These are phyloP conservation scores for Halichoeres trimaculatus DNA, from an alignment of 2,113 vertebrate genomes.

Conservation along the genomic window DNA sequence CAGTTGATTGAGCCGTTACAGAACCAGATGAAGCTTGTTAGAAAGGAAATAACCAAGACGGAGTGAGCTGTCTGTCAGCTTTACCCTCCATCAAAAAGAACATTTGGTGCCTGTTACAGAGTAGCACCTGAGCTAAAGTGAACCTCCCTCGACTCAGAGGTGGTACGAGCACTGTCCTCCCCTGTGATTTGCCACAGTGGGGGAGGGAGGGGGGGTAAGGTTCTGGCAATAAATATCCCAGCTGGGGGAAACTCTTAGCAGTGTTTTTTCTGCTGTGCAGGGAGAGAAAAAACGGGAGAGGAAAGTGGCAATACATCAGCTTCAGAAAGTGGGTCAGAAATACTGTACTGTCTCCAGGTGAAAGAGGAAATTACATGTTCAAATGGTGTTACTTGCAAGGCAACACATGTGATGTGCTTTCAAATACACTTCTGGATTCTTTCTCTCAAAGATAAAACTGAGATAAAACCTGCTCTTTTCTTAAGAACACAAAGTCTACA, in stretches of 20 bases:
- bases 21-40: constrained; percentile 38
- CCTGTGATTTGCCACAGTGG: constrained; percentile 77
- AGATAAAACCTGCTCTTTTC: constrained; percentile 2
- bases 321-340: constrained; percentile 66
- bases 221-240: constrained; percentile 71
- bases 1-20: constrained; percentile 59
- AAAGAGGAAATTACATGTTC: constrained; percentile 41
- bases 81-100: constrained; percentile 62
- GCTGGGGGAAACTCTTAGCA: constrained; percentile 66
- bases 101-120: constrained; percentile 66
- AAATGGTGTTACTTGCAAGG: constrained; percentile 24
- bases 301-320: constrained; percentile 60
- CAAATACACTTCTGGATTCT: constrained; percentile 11
- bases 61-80: constrained; percentile 66
- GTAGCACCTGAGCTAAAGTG: constrained; percentile 59
- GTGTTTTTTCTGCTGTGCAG: constrained; percentile 54
- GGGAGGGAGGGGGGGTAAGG: constrained; percentile 40
- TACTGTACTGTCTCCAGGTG: constrained; percentile 47
- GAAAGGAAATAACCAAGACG: constrained; percentile 53
- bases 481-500: neutral
- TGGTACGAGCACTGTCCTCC: constrained; percentile 63
- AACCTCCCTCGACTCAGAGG: constrained; percentile 63
- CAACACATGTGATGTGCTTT: constrained; percentile 5
- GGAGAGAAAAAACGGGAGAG: constrained; percentile 21
- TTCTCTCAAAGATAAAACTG: neutral